Evolutionary conservation across 2,797 vertebrate genomes (phyloP).

Genomic region (Moxostoma hubbsi): DNA sequence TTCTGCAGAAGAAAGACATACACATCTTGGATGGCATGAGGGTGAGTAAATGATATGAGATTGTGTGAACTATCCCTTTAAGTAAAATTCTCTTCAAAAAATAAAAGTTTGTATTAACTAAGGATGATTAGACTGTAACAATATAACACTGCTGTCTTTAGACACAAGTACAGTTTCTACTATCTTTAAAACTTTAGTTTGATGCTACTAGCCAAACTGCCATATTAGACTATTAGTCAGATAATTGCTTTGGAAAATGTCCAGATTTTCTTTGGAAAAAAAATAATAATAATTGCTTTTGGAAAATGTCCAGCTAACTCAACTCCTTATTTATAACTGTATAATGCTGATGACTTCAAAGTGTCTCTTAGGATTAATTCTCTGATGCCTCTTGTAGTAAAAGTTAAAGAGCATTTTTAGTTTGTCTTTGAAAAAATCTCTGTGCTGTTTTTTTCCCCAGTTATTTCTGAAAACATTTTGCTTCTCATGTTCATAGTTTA

Average conservation of each 20-base stretch:
- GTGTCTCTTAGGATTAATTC: background rate
- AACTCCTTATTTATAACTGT: constrained; percentile 7
- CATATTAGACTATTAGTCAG: background rate
- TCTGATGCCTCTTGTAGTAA: background rate
- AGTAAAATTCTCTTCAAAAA: no score
- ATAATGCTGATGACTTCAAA: constrained; percentile 3
- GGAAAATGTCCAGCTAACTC: background rate
- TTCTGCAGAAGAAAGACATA: no score
- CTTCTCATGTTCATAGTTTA: background rate
- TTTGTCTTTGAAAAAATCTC: background rate
- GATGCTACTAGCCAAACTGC: background rate
- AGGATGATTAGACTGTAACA: no score
- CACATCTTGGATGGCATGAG: no score
- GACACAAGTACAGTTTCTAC: background rate
- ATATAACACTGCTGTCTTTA: no score
- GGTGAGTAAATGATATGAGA: no score
- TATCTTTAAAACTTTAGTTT: constrained; percentile 1
- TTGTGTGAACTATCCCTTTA: no score
- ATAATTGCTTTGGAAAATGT: background rate
- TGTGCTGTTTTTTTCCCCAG: background rate
- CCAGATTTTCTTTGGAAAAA: no score
- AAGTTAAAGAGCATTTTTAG: background rate
- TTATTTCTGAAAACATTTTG: background rate
- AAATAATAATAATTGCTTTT: no score
- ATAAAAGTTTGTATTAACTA: no score